Evolutionary conservation across 1,140 invertebrate genomes (phyloP), one percentile per base, ranked within the genome.

Genomic region (Panagrolaimus sp.): DNA sequence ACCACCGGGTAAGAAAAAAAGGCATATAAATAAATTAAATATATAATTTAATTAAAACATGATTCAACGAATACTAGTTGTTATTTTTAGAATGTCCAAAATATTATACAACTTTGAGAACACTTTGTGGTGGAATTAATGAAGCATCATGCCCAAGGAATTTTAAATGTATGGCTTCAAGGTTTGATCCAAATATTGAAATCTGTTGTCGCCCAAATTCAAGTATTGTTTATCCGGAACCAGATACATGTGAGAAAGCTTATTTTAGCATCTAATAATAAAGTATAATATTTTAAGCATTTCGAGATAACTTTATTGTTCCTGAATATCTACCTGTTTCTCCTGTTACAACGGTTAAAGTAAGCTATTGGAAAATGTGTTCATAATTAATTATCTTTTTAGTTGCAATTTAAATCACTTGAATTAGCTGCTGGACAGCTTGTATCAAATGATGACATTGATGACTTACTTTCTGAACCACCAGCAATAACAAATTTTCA

Each of bases 151-250:
- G 67, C 47, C 67, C 51, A 23, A 23, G 43, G 3, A 51, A 48
- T 20, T 68, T 65, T 48, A 42, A 42, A 57, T 68, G 67, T 42
- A n/a, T 68, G 57, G 13, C 25, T n/a, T 63, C 67, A 45, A 48
- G 67, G 23, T 63, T 63, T n/a, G 25, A 68, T 46, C 42, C n/a
- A 13, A 63, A 63, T 9, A 45, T 63, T 20, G 42, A 63, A 44
- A 68, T 68, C 25, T 68, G 67, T 42, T 68, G 67, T 38, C 53
- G 61, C 14, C 67, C 67, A 25, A 68, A 68, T 46, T 1, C 5
- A 20, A 47, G 42, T 11, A 25, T 68, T 43, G 42, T 46, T 25
- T 68, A 68, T 48, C 51, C 67, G 14, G 67, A 68, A 63, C 67
- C 67, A 13, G 67, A 64, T 42, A 68, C 67, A 16, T 45, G 65